A percentile compares a stretch with the other conserved stretches of the same genome.
These are phyloP conservation scores for Hydractinia echinata DNA, from an alignment of 30 jellyfish, hydroid and myxozoan species.

Conservation along the genomic window DNA sequence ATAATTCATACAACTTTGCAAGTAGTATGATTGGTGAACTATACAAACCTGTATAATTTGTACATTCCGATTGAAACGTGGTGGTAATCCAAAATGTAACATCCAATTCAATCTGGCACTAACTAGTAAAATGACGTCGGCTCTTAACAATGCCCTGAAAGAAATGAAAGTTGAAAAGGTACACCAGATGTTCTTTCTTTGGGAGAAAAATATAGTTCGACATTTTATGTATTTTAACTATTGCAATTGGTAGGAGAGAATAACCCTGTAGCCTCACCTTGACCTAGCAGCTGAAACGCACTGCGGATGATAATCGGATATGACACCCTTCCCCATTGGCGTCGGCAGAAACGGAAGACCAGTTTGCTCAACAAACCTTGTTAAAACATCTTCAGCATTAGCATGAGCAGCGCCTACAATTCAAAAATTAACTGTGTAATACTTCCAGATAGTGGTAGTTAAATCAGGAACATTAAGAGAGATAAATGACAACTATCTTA, in stretches of 20 bases:
- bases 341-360: slow-evolving; percentile 81
- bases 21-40: neutral
- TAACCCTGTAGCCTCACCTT: neutral
- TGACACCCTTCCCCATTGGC: slow-evolving; percentile 89
- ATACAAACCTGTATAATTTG: slow-evolving; percentile 51
- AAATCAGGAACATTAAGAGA: neutral
- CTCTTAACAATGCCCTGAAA: slow-evolving; percentile 41
- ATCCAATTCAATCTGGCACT: slow-evolving; percentile 85
- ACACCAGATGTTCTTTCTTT: neutral
- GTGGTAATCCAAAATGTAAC: slow-evolving; percentile 70
- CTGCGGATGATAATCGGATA: slow-evolving; percentile 66
- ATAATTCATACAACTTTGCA: neutral
- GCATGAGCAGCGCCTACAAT: slow-evolving; percentile 53
- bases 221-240: neutral
- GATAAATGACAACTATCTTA: neutral
- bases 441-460: too few species aligned
- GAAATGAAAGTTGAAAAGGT: neutral
- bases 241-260: neutral
- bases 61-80: slow-evolving; percentile 48
- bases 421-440: neutral
- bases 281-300: slow-evolving; percentile 83
- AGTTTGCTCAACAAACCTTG: slow-evolving; percentile 46
- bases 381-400: slow-evolving; percentile 53
- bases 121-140: slow-evolving; percentile 65
- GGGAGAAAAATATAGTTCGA: neutral